Conservation (phyloP, 2,113 vertebrate species). For the Macrotus californicus region DNA sequence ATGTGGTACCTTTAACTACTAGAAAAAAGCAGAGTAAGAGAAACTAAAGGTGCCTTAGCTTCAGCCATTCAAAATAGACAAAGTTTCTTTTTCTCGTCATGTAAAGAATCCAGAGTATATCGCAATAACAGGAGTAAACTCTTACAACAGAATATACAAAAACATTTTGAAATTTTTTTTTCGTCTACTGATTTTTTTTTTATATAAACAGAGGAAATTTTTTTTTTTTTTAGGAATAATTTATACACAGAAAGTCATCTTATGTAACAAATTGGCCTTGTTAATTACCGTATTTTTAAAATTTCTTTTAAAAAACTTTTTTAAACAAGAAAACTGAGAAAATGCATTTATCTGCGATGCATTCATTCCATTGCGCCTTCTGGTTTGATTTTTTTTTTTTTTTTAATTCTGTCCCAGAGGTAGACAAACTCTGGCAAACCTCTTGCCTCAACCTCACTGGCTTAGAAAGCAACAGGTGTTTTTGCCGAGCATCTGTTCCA, state of each 20-base stretch:
- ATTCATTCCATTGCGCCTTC: conserved; percentile 81
- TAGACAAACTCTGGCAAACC: conserved; percentile 83
- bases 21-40: conserved; percentile 92
- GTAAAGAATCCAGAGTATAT: conserved; percentile 89
- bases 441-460: conserved; percentile 81
- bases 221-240: conserved; percentile 88
- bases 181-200: conserved; percentile 86
- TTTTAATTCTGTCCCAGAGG: conserved; percentile 77
- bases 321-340: conserved; percentile 83
- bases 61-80: conserved; percentile 92
- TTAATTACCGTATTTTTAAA: conserved; percentile 73
- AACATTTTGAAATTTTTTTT: conserved; percentile 83
- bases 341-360: conserved; percentile 82
- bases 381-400: conserved; percentile 57
- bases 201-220: conserved; percentile 88
- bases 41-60: conserved; percentile 87
- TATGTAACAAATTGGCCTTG: conserved; percentile 89
- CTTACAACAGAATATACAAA: conserved; percentile 92
- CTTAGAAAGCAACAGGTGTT: conserved; percentile 79
- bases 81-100: conserved; percentile 85
- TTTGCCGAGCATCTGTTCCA: conserved; percentile 29
- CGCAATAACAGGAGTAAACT: conserved; percentile 88
- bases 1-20: conserved; percentile 90
- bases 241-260: conserved; percentile 88
- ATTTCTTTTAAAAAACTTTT: conserved; percentile 75